Conservation (phyloP, 2,113 vertebrate genomes). For the Gavia stellata region DNA sequence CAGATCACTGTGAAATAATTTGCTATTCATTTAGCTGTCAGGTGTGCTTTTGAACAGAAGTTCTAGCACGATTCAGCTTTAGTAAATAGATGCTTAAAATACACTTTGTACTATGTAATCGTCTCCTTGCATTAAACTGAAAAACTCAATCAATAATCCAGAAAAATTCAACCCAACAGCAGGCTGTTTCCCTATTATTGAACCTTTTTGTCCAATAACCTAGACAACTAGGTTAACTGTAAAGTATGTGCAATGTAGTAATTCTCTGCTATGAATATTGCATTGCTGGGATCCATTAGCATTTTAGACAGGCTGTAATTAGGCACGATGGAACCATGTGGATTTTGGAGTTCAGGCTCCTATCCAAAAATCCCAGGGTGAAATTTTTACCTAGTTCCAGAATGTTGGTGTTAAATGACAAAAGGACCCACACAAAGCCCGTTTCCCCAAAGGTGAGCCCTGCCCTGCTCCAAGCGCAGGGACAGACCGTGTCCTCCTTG, state of each 20-base stretch:
- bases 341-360: neutral
- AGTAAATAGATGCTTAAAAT: constrained; percentile 44
- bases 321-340: neutral
- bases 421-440: neutral
- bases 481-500: accelerated
- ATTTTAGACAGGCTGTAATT: constrained; percentile 11
- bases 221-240: neutral
- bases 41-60: neutral
- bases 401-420: neutral
- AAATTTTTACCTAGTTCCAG: neutral
- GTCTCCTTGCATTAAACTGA: neutral
- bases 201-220: neutral
- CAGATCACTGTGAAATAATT: neutral
- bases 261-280: neutral
- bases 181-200: neutral
- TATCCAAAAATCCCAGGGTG: neutral
- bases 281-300: neutral
- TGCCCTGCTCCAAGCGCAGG: neutral
- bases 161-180: neutral
- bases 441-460: neutral
- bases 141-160: neutral
- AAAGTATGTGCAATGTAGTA: neutral
- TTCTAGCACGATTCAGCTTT: neutral
- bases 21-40: constrained; percentile 34
- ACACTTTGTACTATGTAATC: neutral